Evolutionary conservation across 1,140 invertebrate species (phyloP).

Genomic region (Rhynchophorus ferrugineus): DNA sequence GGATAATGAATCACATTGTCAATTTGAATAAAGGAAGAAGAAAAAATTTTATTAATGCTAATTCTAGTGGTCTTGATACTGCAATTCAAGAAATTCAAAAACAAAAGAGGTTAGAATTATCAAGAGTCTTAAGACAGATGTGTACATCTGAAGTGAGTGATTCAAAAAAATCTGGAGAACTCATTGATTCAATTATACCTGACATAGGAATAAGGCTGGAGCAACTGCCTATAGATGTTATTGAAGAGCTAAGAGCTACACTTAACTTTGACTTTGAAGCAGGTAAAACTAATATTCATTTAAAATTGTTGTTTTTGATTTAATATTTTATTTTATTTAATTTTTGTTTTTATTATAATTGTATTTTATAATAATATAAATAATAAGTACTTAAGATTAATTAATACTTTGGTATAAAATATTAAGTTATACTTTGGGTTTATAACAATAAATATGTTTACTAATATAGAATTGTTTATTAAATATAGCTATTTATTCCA

Average conservation of each 20-base stretch:
- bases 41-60: conserved; percentile 31
- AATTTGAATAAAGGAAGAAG: conserved; percentile 32
- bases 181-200: conserved; percentile 32
- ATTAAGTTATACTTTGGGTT: too few relatives aligned
- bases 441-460: too few relatives aligned
- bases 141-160: conserved; percentile 15
- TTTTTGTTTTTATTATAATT: too few relatives aligned
- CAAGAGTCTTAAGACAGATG: conserved; percentile 30
- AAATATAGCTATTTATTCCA: too few relatives aligned
- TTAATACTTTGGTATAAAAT: too few relatives aligned
- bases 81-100: conserved; percentile 32
- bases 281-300: too few relatives aligned
- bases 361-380: too few relatives aligned
- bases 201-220: conserved; percentile 36
- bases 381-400: too few relatives aligned
- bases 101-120: conserved; percentile 33
- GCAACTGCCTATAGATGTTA: conserved; percentile 31
- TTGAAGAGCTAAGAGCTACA: conserved; percentile 29
- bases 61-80: conserved; percentile 27
- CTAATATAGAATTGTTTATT: too few relatives aligned
- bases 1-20: conserved; percentile 33
- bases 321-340: too few relatives aligned
- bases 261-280: conserved; percentile 25
- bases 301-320: too few relatives aligned
- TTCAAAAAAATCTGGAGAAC: conserved; percentile 15